Base-by-base conservation (phyloP, 1,140 invertebrate species). In the Cecropterus lyciades region DNA sequence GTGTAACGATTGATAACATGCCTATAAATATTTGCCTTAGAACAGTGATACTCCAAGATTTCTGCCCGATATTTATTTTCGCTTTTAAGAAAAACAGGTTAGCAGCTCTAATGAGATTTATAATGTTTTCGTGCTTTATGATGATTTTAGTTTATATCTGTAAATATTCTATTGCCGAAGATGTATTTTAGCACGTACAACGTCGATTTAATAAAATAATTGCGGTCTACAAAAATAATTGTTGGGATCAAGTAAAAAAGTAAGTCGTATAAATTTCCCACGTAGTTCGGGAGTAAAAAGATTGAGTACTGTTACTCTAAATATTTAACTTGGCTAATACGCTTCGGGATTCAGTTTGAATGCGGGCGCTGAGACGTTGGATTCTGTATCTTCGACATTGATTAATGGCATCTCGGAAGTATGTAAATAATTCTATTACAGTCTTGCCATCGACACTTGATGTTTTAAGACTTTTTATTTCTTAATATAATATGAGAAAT, bases 371-470 rank as follows among this genome's bases (percentile, higher is more conserved):
- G 14, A 40, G 37, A 33, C 24, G 24, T 56, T 56, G 37, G 40
- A 24, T 56, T 56, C 33, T 42, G 53, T 56, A 56, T 56, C 37
- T 42, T 24, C 53, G 53, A 56, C 53, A 24, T 56, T 56, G 53
- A 56, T 56, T 56, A 43, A 56, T 43, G 17, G 40, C 40, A 43
- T 57, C 53, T 24, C 53, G 40, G 53, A 43, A 40, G 53, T 43
- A 57, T 57, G 53, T 57, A 57, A 57, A 57, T 57, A 57, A 57
- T 43, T 43, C 52, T 55, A 55, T 57, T 57, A 43, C 17, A 24
- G 37, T 15, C 53, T 24, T 13, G 53, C 15, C n/a, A 20, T 56
- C 17, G 37, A n/a, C 15, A 10, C 49, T 52, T 15, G 27, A 53
- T 53, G 52, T 55, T 42, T 37, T 55, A 55, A 20, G 15, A 20